Base-by-base conservation (phyloP, 1,140 invertebrate genomes). In the Eciton burchellii region DNA sequence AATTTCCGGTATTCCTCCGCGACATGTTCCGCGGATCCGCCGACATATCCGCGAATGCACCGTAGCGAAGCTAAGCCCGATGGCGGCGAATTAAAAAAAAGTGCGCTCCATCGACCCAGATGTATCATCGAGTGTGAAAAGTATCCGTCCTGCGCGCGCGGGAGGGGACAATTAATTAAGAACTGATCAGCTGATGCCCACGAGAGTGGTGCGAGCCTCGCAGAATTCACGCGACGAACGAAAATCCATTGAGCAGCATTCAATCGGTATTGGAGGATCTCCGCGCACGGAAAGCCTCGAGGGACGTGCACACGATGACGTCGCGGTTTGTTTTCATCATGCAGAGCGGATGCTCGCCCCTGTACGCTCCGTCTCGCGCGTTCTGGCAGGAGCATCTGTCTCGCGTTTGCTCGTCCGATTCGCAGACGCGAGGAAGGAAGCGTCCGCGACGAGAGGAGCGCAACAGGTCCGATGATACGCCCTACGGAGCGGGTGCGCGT, bases 101-200 rank as follows among this genome's bases (percentile, higher is more conserved):
- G 2, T 35, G 54, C 59, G 56, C 77, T 63, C 81, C 56, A 76
- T 57, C 71, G 86, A 88, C 85, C 85, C 77, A 81, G 76, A 87
- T 88, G 68, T 77, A 84, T 81, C 45, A 47, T 87, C 82, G 26
- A 82, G 49, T 87, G 82, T 88, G 65, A 87, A 88, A 66, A 59
- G 68, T 35, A 41, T 41, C 41, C 70, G 62, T 83, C 81, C 62
- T 54, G 65, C 66, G 70, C 73, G 54, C 65, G 72, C 59, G 65
- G 81, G 72, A 84, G 77, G 54, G 82, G 87, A 77, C 54, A 12
- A 74, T 84, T 77, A 81, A 88, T 81, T 86, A 81, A 83, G 83
- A 68, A 74, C 29, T 60, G 41, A 62, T 60, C 43, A 29, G 12
- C 24, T 60, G 14, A 26, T 21, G 24, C 21, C 63, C 19, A 56